Evolutionary conservation across 2,113 vertebrate genomes (phyloP), one percentile per base, ranked within the genome.

Genomic region (Parotia lawesii): DNA sequence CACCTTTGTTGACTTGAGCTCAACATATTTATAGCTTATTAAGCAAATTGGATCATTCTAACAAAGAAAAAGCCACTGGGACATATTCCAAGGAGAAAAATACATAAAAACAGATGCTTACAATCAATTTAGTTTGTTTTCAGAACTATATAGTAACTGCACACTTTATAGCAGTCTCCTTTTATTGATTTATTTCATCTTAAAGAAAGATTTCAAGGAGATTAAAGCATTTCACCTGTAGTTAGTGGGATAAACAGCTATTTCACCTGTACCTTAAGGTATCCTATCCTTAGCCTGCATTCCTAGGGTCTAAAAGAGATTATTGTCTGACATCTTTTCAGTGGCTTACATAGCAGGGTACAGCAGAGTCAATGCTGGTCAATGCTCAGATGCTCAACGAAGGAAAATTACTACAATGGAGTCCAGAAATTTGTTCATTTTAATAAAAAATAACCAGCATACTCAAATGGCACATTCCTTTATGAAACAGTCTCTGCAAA

Each of bases 1-100:
- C 74, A 95, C 86, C 57, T 95, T 94, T 94, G 88, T 94, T 97
- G 92, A 93, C 90, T 91, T 92, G 93, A 85, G 83, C 81, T 93
- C 57, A 89, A 94, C 71, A 72, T 95, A 95, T 95, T 96, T 95
- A 95, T 94, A 90, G 92, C 81, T 96, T 96, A 96, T 95, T 94
- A 95, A 93, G 82, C 93, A 95, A 93, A 95, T 24, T 19, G 50
- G 94, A 94, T 89, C 86, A 51, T 93, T 95, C 70, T 89, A 93
- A 92, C 92, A 93, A 93, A 96, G 73, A 92, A 89, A 58, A 88
- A 86, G 38, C 85, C 82, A 96, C 73, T 90, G 95, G 89, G 86
- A 95, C 66, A 66, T 79, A 93, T 89, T 94, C 88, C 76, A 93
- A 82, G 62, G 47, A 92, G 84, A 85, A 91, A 94, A 95, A 83